Percentiles rank a stretch among this genome's conserved stretches.
Conservation (phyloP, 1,140 invertebrate genomes). For the Trinorchestia longiramus region DNA sequence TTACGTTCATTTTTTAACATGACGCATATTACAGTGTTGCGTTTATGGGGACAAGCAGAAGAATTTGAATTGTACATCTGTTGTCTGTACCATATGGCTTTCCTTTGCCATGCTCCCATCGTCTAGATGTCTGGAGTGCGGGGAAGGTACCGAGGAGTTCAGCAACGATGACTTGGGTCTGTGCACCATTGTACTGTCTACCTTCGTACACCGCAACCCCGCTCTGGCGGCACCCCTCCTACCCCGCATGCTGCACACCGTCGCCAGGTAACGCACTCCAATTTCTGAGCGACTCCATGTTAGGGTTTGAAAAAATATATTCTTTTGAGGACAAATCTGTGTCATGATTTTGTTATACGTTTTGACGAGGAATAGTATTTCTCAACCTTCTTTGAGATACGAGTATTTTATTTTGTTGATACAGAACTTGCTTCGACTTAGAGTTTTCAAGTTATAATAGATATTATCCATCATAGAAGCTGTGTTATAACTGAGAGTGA, state of each 20-base stretch:
- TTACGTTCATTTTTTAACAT: background rate
- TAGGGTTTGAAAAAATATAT: background rate
- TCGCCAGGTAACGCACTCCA: slow-evolving; percentile 79
- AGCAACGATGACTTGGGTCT: slow-evolving; percentile 96
- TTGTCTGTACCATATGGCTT: background rate
- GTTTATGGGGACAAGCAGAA: background rate
- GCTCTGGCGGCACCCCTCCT: slow-evolving; percentile 91
- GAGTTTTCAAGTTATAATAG: too few relatives aligned
- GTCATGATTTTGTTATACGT: background rate
- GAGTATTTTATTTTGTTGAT: too few relatives aligned
- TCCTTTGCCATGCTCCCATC: slow-evolving; percentile 54
- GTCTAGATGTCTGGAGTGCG: slow-evolving; percentile 82
- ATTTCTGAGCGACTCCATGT: background rate
- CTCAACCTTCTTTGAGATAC: too few relatives aligned
- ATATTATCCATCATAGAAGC: too few relatives aligned
- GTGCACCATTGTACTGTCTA: slow-evolving; percentile 92
- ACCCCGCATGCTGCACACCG: slow-evolving; percentile 89
- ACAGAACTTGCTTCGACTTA: too few relatives aligned
- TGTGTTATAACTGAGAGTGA: too few relatives aligned
- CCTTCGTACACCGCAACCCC: slow-evolving; percentile 96
- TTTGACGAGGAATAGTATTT: background rate
- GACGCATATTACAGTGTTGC: background rate
- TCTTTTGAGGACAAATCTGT: background rate
- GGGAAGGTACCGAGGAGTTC: slow-evolving; percentile 89
- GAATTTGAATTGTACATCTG: background rate